phyloP scores from a whole-genome alignment of 1,140 invertebrate species.

The Delia radicum region DNA sequence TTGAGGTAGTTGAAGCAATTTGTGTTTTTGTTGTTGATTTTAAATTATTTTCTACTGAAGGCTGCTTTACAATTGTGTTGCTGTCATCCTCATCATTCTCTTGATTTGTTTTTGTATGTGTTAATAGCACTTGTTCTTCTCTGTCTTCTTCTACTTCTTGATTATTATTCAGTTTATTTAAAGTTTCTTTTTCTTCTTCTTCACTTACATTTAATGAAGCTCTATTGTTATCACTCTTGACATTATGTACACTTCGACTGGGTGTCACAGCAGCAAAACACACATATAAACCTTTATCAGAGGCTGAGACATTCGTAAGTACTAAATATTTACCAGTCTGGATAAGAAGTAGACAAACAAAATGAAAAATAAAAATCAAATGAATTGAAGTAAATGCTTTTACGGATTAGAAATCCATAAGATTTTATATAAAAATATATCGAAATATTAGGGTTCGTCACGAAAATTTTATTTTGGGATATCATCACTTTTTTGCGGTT shows the following conservation, averaged over 20 bases:
- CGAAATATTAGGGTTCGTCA: too few species aligned
- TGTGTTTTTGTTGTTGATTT: constrained; percentile 25
- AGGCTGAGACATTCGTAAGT: constrained; percentile 46
- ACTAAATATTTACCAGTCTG: constrained; percentile 48
- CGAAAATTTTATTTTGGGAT: too few species aligned
- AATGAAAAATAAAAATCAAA: neutral
- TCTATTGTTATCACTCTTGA: neutral
- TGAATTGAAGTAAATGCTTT: too few species aligned
- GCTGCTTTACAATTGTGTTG: neutral
- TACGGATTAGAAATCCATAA: too few species aligned
- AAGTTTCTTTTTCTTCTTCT: neutral
- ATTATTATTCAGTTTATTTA: neutral
- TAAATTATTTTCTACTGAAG: constrained; percentile 13
- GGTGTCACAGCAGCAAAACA: constrained; percentile 45
- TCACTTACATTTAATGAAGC: neutral
- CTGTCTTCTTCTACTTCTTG: neutral
- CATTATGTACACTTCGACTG: neutral
- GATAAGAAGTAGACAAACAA: neutral
- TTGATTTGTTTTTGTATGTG: constrained; percentile 16
- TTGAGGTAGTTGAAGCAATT: constrained; percentile 32
- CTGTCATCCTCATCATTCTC: too few species aligned
- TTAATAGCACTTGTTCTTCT: neutral
- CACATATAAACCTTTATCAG: constrained; percentile 49
- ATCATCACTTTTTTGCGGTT: too few species aligned
- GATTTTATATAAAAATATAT: too few species aligned